Conservation (phyloP, 1,140 invertebrate species). For the Hermetia illucens region DNA sequence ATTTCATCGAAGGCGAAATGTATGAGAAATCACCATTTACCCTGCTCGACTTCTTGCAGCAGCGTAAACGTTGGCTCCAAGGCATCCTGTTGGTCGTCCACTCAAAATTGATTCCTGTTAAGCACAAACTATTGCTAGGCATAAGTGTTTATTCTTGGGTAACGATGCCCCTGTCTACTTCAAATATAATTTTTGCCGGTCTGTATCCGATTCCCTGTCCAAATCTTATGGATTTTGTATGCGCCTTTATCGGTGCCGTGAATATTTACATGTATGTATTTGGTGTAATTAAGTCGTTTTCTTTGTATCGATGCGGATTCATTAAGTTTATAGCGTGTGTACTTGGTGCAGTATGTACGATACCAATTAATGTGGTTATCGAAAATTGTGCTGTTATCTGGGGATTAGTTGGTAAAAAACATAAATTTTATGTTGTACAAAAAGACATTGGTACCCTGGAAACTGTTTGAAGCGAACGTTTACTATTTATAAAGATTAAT, state of each 20-base stretch:
- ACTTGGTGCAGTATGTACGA: slow-evolving; percentile 69
- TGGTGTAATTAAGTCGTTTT: slow-evolving; percentile 90
- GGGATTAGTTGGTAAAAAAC: slow-evolving; percentile 82
- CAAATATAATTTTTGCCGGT: slow-evolving; percentile 71
- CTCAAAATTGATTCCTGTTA: slow-evolving; percentile 67
- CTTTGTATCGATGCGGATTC: slow-evolving; percentile 69
- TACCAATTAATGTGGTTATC: slow-evolving; percentile 82
- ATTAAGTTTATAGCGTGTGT: slow-evolving; percentile 67
- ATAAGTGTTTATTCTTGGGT: slow-evolving; percentile 93
- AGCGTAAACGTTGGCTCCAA: slow-evolving; percentile 92
- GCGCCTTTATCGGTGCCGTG: slow-evolving; percentile 78
- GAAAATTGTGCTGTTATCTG: slow-evolving; percentile 90
- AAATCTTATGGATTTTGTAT: slow-evolving; percentile 65
- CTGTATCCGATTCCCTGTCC: slow-evolving; percentile 80
- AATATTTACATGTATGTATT: slow-evolving; percentile 95
- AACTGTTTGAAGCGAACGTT: slow-evolving; percentile 31
- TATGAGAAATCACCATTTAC: slow-evolving; percentile 96
- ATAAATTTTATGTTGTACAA: slow-evolving; percentile 91
- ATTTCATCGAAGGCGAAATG: slow-evolving; percentile 94
- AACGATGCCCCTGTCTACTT: slow-evolving; percentile 82
- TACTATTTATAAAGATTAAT: no score
- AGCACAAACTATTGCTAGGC: slow-evolving; percentile 68
- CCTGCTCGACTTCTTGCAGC: slow-evolving; percentile 86
- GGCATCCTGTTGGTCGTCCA: slow-evolving; percentile 91
- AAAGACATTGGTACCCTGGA: slow-evolving; percentile 60